Percentiles rank a stretch among this genome's conserved stretches.
Conservation (phyloP, 2,797 vertebrate genomes). For the Paguma larvata region DNA sequence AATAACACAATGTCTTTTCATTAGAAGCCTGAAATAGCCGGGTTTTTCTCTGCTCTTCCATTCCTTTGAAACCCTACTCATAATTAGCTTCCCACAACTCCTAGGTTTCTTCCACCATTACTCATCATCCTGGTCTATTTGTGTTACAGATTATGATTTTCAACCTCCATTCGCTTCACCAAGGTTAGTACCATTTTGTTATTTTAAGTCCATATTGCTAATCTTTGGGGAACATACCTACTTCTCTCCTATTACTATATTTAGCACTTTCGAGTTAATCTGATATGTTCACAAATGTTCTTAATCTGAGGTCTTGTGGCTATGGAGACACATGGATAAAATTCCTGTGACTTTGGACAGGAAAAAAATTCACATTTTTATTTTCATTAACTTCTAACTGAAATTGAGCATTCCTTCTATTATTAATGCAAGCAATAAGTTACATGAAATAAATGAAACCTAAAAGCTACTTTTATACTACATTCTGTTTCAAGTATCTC, state of each 20-base stretch:
- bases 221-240: background rate
- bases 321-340: background rate
- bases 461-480: background rate
- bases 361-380: slow-evolving; percentile 4
- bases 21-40: slow-evolving; percentile 77
- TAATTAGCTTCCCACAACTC: slow-evolving; percentile 82
- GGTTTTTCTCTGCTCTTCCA: slow-evolving; percentile 72
- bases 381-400: slow-evolving; percentile 16
- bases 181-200: slow-evolving; percentile 26
- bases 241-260: slow-evolving; percentile 25
- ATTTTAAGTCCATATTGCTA: slow-evolving; percentile 55
- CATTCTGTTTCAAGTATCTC: slow-evolving; percentile 11
- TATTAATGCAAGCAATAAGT: background rate
- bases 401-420: slow-evolving; percentile 40
- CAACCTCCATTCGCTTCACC: slow-evolving; percentile 17
- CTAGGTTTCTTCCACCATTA: slow-evolving; percentile 69
- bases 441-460: background rate
- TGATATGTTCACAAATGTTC: slow-evolving; percentile 8
- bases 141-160: slow-evolving; percentile 52
- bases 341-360: background rate
- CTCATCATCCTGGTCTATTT: slow-evolving; percentile 75
- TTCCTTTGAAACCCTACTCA: slow-evolving; percentile 73
- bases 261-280: slow-evolving; percentile 46
- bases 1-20: slow-evolving; percentile 74
- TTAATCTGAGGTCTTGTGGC: background rate